Evolutionary conservation across 2,888 invertebrate genomes (phyloP).

Genomic region (Rhodophaea formosa): DNA sequence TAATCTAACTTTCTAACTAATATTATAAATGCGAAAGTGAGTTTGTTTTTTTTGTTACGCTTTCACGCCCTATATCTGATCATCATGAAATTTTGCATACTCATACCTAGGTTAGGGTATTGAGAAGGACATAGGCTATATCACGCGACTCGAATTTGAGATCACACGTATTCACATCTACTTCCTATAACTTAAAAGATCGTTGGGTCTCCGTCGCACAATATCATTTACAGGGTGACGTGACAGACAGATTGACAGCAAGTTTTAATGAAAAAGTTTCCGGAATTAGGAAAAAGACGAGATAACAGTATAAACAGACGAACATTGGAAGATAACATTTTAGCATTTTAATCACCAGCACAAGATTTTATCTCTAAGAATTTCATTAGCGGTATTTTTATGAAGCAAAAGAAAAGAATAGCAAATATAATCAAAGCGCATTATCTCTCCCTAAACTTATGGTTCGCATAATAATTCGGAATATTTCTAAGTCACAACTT

Average conservation of each 20-base stretch:
- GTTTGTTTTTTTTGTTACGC: no score
- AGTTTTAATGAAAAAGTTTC: slow-evolving; percentile 7
- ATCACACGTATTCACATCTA: not conserved
- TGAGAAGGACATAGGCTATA: no score
- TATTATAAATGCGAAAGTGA: no score
- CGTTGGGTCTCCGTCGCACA: not conserved
- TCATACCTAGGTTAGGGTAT: no score
- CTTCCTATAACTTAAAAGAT: not conserved
- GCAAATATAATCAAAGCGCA: not conserved
- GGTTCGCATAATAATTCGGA: not conserved
- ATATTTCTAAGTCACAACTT: not conserved
- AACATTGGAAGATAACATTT: no score
- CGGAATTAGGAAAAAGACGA: not conserved
- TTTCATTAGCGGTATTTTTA: not conserved
- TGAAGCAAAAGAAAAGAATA: not conserved
- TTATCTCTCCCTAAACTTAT: not conserved
- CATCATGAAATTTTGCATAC: no score
- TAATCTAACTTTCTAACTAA: no score
- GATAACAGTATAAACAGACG: no score
- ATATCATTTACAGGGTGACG: not conserved
- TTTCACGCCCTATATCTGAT: no score
- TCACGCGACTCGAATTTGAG: no score
- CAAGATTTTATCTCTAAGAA: not conserved
- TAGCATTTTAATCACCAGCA: not conserved
- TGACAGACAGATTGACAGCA: slow-evolving; percentile 1